A percentile compares a stretch with the other conserved stretches of the same genome.
Evolutionary conservation across 2,113 vertebrate species (phyloP).

Genomic region (Chloebia gouldiae): DNA sequence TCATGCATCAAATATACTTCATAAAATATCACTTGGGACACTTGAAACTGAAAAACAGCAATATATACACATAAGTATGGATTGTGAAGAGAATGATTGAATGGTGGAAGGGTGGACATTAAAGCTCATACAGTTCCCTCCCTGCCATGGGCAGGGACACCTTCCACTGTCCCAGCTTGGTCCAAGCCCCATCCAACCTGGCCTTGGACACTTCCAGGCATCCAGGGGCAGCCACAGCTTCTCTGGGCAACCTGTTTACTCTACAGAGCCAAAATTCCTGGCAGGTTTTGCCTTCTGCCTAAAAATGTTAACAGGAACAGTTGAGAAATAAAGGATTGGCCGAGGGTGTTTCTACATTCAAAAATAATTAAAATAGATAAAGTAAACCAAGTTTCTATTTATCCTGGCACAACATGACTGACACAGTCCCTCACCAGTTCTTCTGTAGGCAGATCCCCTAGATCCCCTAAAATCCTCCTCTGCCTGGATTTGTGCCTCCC

Average conservation of each 20-base stretch:
- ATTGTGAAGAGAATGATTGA: neutral
- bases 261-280: neutral
- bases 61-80: neutral
- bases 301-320: neutral
- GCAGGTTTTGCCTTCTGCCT: neutral
- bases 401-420: neutral
- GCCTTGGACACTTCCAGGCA: neutral
- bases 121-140: neutral
- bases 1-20: neutral
- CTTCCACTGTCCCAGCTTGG: neutral
- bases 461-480: neutral
- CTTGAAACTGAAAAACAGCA: neutral
- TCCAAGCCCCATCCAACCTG: neutral
- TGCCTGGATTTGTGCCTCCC: neutral
- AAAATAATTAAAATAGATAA: neutral
- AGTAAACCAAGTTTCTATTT: neutral
- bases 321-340: neutral
- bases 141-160: neutral
- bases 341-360: neutral
- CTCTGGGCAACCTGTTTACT: neutral
- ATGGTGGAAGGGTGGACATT: neutral
- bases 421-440: neutral
- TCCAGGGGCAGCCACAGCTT: neutral
- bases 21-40: neutral
- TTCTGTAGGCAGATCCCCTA: neutral